phyloP scores from a whole-genome alignment of 2,888 invertebrate species.

The Rutpela maculata region DNA sequence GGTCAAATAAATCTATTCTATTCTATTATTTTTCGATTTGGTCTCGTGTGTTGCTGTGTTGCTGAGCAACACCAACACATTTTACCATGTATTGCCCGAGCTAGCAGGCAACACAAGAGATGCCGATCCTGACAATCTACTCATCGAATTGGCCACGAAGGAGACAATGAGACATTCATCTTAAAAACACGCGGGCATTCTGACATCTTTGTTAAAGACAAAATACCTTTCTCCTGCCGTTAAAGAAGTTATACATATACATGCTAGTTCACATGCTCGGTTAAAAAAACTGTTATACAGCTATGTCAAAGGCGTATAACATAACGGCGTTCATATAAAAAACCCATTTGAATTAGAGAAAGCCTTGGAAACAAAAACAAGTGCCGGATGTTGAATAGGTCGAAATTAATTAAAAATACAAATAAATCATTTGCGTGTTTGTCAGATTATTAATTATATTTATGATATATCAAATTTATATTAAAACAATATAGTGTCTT shows the following conservation, averaged over 20 bases:
- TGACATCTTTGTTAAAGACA: background rate
- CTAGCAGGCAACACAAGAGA: no score
- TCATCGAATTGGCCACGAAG: background rate
- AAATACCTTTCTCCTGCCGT: background rate
- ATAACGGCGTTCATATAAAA: background rate
- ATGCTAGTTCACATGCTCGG: background rate
- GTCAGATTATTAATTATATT: background rate
- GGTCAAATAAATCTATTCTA: no score
- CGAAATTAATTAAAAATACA: background rate
- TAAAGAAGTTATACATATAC: background rate
- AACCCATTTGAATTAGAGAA: background rate
- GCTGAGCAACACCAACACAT: no score
- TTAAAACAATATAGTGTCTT: no score
- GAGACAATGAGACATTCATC: background rate
- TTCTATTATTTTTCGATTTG: no score
- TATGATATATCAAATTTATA: background rate
- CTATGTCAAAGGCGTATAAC: background rate
- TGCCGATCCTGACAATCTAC: no score
- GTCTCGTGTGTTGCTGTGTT: no score
- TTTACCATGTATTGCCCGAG: no score
- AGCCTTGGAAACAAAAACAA: background rate
- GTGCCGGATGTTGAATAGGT: background rate
- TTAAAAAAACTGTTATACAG: background rate
- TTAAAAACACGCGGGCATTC: background rate
- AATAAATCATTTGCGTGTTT: background rate